Percentiles rank a stretch among this genome's conserved stretches.
Conservation (phyloP, 2,113 vertebrate species). For the Caloenas nicobarica region DNA sequence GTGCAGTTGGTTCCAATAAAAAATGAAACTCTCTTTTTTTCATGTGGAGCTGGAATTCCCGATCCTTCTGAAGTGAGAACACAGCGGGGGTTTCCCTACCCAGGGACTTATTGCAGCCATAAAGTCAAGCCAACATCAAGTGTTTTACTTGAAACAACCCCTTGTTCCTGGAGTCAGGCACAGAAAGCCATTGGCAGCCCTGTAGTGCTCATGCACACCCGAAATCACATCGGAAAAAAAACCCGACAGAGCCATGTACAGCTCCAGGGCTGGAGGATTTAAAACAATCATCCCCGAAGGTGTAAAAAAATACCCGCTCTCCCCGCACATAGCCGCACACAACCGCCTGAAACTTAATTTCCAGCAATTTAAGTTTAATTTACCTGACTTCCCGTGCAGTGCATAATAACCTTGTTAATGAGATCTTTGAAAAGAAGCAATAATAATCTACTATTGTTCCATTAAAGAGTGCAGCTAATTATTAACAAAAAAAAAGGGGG, state of each 20-base stretch:
- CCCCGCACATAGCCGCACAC: background rate
- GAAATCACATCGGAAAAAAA: background rate
- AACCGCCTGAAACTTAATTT: conserved; percentile 58
- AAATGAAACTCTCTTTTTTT: conserved; percentile 28
- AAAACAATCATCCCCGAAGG: conserved; percentile 15
- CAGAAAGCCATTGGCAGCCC: conserved; percentile 4
- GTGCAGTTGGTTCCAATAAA: conserved; percentile 29
- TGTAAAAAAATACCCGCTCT: background rate
- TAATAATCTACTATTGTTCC: conserved; percentile 45
- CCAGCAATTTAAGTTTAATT: conserved; percentile 67
- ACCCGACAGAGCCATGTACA: background rate
- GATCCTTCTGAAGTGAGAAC: conserved; percentile 43
- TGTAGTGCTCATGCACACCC: background rate
- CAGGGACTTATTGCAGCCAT: conserved; percentile 68
- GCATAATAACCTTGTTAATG: conserved; percentile 67
- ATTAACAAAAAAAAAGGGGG: conserved; percentile 27
- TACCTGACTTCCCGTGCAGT: conserved; percentile 63
- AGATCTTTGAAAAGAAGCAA: conserved; percentile 16
- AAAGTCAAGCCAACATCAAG: conserved; percentile 57
- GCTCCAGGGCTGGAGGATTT: background rate
- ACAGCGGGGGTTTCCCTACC: conserved; percentile 58
- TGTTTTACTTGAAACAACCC: conserved; percentile 32
- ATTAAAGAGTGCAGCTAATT: conserved; percentile 62
- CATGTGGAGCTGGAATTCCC: conserved; percentile 45
- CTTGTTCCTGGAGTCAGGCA: conserved; percentile 46